Evolutionary conservation across 2,797 vertebrate genomes (phyloP).

Genomic region (Sebastes variabilis): DNA sequence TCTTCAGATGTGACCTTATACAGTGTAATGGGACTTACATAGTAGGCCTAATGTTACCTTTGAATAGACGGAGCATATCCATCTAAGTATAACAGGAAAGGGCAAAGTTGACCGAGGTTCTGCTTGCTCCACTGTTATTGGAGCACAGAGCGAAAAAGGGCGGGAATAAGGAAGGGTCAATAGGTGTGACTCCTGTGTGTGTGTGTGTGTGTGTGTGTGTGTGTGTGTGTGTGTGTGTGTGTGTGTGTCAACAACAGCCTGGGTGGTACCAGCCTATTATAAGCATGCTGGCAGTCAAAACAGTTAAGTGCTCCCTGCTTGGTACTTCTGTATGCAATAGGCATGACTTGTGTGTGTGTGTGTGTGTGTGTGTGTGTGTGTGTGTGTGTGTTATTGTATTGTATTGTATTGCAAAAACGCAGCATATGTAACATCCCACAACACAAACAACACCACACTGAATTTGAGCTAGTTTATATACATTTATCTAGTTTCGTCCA

Average conservation of each 20-base stretch:
- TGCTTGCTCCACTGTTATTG: not conserved
- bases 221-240: not conserved
- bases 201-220: not conserved
- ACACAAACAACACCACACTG: not conserved
- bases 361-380: not conserved
- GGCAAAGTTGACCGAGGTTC: not conserved
- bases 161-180: not conserved
- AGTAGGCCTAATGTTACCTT: not conserved
- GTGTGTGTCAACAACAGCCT: not conserved
- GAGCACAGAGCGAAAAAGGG: not conserved
- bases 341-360: not conserved
- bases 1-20: not conserved
- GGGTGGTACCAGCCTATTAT: constrained; percentile 23
- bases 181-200: not conserved
- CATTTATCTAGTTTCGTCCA: not conserved
- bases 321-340: not conserved
- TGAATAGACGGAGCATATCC: not conserved
- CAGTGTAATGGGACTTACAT: not conserved
- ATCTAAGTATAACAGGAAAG: not conserved
- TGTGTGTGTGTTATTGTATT: not conserved
- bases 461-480: not conserved
- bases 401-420: not conserved
- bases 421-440: not conserved
- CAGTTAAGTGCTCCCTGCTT: constrained; percentile 12
- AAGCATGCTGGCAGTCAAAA: constrained; percentile 46